Evolutionary conservation across 1,140 invertebrate species (phyloP), one percentile per base, ranked within the genome.

Genomic region (Sesamia nonagrioides): DNA sequence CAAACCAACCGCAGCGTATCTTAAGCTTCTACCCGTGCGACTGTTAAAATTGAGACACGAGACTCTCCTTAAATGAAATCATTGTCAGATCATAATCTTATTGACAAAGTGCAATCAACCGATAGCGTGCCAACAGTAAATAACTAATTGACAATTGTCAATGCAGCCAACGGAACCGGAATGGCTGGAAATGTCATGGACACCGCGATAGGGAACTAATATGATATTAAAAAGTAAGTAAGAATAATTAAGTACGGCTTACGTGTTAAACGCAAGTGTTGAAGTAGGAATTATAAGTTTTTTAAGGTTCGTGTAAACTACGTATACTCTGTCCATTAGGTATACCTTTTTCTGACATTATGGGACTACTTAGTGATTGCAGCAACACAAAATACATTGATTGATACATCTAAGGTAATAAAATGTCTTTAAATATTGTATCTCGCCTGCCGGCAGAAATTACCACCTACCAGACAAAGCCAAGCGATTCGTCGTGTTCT

Each of bases 81-180:
- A n/a, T n/a, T n/a, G n/a, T 37, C 63, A 68, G 63, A 68, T 63
- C 18, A 27, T 11, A 1, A 68, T 33, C 27, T 7, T 6, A 0
- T 0, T 1, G 3, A 48, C 18, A 69, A 69, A 45, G 33, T 37
- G 35, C 35, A 40, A 50, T 50, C 56, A 33, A 13, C 6, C n/a
- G 15, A 18, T 56, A 7, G 52, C 69, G 52, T 72, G 69, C 66
- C 15, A 71, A 52, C 60, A 68, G 8, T 35, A 50, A 68, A 56
- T 6, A 48, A 50, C 9, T 78, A 77, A 78, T 78, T 78, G 77
- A 73, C 68, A 40, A 63, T 73, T 73, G 77, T 72, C 77, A 78
- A 61, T 78, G 58, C 27, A 18, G 35, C 37, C 56, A 48, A 37
- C 63, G 69, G 66, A 78, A 61, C 77, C 77, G 56, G 69, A 48